Base-by-base conservation (phyloP, 92 coral and sea anemone species). In the Palythoa heliodiscus region DNA sequence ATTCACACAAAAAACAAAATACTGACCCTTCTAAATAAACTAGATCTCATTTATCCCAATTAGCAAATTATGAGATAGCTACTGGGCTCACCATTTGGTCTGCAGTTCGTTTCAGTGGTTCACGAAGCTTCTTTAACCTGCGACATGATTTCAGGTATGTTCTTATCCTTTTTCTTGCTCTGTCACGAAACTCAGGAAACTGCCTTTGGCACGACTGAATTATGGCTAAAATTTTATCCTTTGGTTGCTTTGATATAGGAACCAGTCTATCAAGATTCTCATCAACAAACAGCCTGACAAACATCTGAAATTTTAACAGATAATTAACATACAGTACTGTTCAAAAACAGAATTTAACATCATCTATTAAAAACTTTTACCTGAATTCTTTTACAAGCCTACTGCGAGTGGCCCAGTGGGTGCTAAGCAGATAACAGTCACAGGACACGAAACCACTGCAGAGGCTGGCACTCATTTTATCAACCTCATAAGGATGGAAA, bases 141-240 rank as follows among this genome's bases (percentile, higher is more conserved):
- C 99, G 75, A 74, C 99, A 96, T 7, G 99, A 96, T 78, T 96
- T 96, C 70, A 96, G 89, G 82, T 96, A 96, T 1, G 99, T 96
- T 78, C 99, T 88, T 64, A 96, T 96, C 87, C 99, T 86, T 64
- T 96, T 96, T 70, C 99, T 89, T 52, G 99, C 99, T 73, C 99
- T 89, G 92, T 96, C 99, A 74, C 98, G 92, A 79, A 96, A 96
- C 77, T 96, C 99, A 37, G 99, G 99, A 77, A 96, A 96, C 88
- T 96, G 99, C 69, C 99, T 92, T 66, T 96, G 97, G 85, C 99
- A 96, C 13, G 99, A 95, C 85, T 96, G 98, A 48, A 96, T 96
- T 37, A 96, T 96, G 75, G 99, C 99, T 76, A 96, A 67, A 43
- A 96, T 93, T 85, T 96, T 96, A 63, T 96, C 99, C 85, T 96